phyloP scores from a whole-genome alignment of 2,797 vertebrate genomes.

The Oophaga sylvatica region DNA sequence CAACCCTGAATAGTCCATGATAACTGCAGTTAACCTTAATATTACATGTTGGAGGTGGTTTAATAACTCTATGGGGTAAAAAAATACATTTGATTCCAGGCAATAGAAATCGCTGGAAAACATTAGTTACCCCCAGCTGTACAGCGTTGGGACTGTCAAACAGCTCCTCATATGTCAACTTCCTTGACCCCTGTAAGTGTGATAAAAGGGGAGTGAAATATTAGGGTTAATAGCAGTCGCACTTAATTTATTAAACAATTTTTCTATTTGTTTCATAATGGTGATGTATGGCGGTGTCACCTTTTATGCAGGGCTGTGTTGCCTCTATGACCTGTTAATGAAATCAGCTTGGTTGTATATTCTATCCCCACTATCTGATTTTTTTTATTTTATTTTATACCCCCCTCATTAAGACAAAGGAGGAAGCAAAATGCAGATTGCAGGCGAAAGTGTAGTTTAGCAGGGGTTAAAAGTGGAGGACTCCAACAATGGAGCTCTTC shows the following conservation, averaged over 20 bases:
- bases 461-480: slow-evolving; percentile 26
- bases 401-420: background rate
- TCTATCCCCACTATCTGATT: background rate
- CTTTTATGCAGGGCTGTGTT: background rate
- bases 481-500: slow-evolving; percentile 1
- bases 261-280: background rate
- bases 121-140: background rate
- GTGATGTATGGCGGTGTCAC: background rate
- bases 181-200: background rate
- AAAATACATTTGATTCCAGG: background rate
- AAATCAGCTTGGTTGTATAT: background rate
- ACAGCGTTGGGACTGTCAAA: background rate
- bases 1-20: too few relatives aligned
- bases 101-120: background rate
- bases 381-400: background rate
- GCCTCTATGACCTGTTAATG: background rate
- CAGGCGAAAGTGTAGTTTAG: background rate
- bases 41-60: background rate
- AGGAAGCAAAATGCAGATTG: background rate
- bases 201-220: background rate
- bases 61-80: background rate
- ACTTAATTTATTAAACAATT: background rate
- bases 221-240: background rate
- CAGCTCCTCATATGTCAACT: background rate
- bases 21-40: background rate